These are phyloP conservation scores for Drosophila barbarae DNA, from an alignment of 2,888 invertebrate species.

Conservation along the genomic window DNA sequence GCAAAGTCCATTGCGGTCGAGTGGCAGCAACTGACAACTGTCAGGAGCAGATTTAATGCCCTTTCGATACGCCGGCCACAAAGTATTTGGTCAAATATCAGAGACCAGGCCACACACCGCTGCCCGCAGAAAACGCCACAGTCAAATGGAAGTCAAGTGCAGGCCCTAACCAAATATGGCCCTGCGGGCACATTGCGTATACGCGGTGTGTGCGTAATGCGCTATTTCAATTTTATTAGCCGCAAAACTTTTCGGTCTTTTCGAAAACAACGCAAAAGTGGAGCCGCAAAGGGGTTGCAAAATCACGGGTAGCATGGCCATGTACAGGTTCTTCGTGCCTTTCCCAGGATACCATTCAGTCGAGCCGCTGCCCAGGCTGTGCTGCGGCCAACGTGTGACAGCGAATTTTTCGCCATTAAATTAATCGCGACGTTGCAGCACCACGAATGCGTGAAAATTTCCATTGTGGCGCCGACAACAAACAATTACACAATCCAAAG, in stretches of 20 bases:
- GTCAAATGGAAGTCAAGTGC: conserved; percentile 65
- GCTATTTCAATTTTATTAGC: conserved; percentile 57
- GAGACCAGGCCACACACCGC: neutral
- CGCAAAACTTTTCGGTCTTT: conserved; percentile 49
- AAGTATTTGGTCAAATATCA: conserved; percentile 32
- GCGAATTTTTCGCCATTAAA: conserved; percentile 58
- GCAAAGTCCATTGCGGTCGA: conserved; percentile 3
- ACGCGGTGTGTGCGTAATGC: conserved; percentile 19
- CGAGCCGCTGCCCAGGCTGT: neutral
- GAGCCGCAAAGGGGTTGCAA: too few relatives aligned
- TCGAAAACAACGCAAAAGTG: neutral
- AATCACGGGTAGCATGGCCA: too few relatives aligned
- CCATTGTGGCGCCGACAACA: conserved; percentile 25
- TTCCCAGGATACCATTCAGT: conserved; percentile 3
- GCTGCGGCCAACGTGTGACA: neutral
- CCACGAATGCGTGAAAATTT: conserved; percentile 50
- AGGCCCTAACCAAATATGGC: conserved; percentile 49
- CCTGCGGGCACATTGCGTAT: conserved; percentile 56
- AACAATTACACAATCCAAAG: conserved; percentile 17
- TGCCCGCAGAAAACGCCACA: conserved; percentile 28
- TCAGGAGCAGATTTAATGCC: conserved; percentile 14
- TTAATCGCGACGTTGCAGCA: conserved; percentile 26
- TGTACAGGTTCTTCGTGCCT: too few relatives aligned
- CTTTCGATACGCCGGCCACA: conserved; percentile 18
- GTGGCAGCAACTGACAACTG: conserved; percentile 12